Percentiles rank a stretch among this genome's conserved stretches.
These are phyloP conservation scores for Xanthostigma xanthostigma DNA, from an alignment of 2,888 invertebrate species.

Conservation along the genomic window DNA sequence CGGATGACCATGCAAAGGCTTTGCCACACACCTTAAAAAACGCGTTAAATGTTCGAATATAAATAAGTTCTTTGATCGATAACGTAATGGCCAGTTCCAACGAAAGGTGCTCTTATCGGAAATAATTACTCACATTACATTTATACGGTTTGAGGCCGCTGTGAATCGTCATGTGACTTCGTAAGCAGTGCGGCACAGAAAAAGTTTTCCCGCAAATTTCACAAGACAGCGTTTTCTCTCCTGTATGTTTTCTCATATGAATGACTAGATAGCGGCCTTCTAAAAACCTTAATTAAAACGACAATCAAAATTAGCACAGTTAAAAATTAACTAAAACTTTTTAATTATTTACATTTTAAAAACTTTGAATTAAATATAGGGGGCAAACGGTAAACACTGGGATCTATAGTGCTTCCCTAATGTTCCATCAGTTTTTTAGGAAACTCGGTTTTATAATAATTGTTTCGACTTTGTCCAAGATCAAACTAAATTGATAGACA, in stretches of 20 bases:
- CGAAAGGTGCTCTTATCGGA: background rate
- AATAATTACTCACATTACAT: constrained; percentile 6
- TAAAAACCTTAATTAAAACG: constrained; percentile 1
- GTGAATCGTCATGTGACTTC: constrained; percentile 7
- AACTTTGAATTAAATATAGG: too few relatives aligned
- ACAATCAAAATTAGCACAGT: too few relatives aligned
- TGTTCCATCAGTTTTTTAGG: too few relatives aligned
- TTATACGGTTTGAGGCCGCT: constrained; percentile 7
- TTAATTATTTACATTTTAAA: too few relatives aligned
- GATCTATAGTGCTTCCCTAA: too few relatives aligned
- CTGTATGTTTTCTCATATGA: constrained; percentile 8
- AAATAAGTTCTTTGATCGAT: background rate
- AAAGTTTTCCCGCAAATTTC: constrained; percentile 9
- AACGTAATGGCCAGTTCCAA: background rate
- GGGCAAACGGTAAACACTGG: too few relatives aligned
- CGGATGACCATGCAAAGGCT: constrained; percentile 8
- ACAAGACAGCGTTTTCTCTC: constrained; percentile 8
- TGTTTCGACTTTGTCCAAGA: too few relatives aligned
- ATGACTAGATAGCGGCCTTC: constrained; percentile 7
- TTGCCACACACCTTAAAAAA: constrained; percentile 6
- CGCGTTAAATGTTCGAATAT: background rate
- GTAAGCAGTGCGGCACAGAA: constrained; percentile 6
- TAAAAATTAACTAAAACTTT: too few relatives aligned
- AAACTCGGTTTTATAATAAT: too few relatives aligned
- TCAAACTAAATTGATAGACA: too few relatives aligned